phyloP scores from a whole-genome alignment of 2,888 invertebrate genomes.

The Galerucella nymphaeae region DNA sequence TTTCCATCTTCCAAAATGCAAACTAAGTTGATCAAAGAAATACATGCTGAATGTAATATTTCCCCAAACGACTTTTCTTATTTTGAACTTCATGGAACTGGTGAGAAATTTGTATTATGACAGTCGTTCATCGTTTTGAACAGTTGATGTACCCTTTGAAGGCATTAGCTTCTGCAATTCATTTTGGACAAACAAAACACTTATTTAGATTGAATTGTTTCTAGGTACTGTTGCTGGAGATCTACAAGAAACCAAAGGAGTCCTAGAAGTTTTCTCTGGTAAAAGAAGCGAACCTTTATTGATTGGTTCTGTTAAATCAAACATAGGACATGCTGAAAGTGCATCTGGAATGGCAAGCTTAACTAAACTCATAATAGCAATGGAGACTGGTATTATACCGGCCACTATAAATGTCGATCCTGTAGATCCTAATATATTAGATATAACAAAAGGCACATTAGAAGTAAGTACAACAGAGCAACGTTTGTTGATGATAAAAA shows the following conservation, averaged over 20 bases:
- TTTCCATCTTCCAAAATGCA: conserved; percentile 54
- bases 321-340: conserved; percentile 65
- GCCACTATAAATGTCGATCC: conserved; percentile 76
- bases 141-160: too few species aligned
- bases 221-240: conserved; percentile 63
- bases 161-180: not conserved
- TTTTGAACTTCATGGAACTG: conserved; percentile 73
- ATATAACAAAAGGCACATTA: conserved; percentile 67
- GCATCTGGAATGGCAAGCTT: conserved; percentile 68
- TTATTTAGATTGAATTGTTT: too few species aligned
- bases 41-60: conserved; percentile 67
- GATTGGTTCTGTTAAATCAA: conserved; percentile 68
- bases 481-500: too few species aligned
- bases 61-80: conserved; percentile 67
- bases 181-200: not conserved
- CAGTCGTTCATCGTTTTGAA: too few species aligned
- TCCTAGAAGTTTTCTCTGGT: conserved; percentile 41
- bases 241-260: conserved; percentile 45
- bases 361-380: conserved; percentile 74
- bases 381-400: conserved; percentile 76
- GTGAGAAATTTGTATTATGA: conserved; percentile 53
- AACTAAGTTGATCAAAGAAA: conserved; percentile 63
- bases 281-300: conserved; percentile 68
- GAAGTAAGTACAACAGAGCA: conserved; percentile 53
- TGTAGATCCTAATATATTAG: conserved; percentile 68